Conservation (phyloP, 1,140 invertebrate species). For the Lepidurus couesii region DNA sequence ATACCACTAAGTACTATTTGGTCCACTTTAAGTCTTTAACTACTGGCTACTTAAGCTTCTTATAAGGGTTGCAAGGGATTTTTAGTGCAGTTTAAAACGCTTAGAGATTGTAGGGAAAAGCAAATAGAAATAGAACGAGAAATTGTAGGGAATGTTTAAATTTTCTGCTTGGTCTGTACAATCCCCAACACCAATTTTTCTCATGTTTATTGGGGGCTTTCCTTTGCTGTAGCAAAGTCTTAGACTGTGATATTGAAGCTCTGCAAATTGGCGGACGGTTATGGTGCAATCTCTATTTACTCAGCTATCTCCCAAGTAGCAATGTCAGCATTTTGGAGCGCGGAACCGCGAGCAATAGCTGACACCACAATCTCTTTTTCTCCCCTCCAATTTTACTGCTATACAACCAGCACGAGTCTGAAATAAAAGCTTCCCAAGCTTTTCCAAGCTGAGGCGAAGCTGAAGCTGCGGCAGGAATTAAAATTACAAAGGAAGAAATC, state of each 20-base stretch:
- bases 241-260: slow-evolving; percentile 14
- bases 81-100: no score
- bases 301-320: slow-evolving; percentile 21
- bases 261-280: slow-evolving; percentile 3
- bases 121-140: not conserved
- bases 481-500: slow-evolving; percentile 19
- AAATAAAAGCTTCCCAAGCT: not conserved
- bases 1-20: no score
- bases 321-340: slow-evolving; percentile 14
- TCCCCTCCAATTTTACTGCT: slow-evolving; percentile 5
- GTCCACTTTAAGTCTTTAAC: no score
- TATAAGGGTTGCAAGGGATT: no score
- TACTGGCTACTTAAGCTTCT: no score
- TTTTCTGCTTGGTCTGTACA: not conserved
- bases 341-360: not conserved
- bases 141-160: not conserved
- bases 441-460: not conserved
- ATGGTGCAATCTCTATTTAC: slow-evolving; percentile 19
- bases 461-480: slow-evolving; percentile 6
- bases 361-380: slow-evolving; percentile 14
- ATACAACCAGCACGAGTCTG: not conserved
- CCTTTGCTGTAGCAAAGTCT: not conserved
- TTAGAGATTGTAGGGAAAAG: not conserved
- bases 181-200: not conserved
- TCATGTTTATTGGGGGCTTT: not conserved